phyloP scores from a whole-genome alignment of 2,797 vertebrate genomes.

The Megaceryle alcyon region DNA sequence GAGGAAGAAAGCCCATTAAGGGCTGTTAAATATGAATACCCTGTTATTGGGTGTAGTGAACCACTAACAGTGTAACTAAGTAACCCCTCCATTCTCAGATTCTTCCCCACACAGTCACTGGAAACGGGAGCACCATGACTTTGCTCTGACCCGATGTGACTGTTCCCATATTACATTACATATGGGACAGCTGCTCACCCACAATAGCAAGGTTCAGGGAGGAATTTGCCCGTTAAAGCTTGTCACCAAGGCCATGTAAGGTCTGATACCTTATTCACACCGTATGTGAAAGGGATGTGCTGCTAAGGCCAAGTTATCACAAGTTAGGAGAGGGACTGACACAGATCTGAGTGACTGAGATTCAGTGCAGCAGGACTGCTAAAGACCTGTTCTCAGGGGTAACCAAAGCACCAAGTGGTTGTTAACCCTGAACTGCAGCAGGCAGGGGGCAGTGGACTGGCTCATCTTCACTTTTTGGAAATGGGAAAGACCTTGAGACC shows the following conservation, averaged over 20 bases:
- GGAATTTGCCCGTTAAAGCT: neutral
- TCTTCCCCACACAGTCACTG: neutral
- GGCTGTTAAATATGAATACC: neutral
- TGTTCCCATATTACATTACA: neutral
- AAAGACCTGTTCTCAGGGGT: neutral
- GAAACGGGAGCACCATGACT: neutral
- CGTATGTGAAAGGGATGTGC: no score
- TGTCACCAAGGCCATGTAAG: neutral
- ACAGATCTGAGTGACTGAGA: neutral
- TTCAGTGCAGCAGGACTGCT: neutral
- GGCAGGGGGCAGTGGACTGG: no score
- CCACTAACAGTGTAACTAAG: neutral
- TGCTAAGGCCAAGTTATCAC: neutral
- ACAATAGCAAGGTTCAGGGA: neutral
- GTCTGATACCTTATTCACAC: neutral
- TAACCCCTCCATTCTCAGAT: neutral
- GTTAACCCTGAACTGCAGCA: neutral
- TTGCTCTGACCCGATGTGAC: neutral
- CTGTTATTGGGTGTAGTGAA: neutral
- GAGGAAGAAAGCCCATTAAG: neutral
- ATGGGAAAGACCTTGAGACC: accelerated
- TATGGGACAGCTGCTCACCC: neutral
- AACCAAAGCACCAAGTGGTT: accelerated
- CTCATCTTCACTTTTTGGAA: no score
- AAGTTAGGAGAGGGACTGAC: neutral